phyloP scores from a whole-genome alignment of 2,797 vertebrate genomes.

The Danio choprae region DNA sequence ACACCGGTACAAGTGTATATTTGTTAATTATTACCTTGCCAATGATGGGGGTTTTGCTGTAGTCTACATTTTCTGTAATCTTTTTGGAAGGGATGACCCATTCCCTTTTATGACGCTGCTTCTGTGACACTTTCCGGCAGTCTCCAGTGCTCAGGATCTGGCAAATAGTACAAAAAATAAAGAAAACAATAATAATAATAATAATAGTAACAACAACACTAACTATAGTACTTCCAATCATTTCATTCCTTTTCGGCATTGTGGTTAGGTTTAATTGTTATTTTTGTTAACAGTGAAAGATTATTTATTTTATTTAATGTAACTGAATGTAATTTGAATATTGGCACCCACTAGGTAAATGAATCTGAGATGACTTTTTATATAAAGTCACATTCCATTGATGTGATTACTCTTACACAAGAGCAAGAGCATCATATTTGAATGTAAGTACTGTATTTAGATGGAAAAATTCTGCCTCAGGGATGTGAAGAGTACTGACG shows the following conservation, averaged over 20 bases:
- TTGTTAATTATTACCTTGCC: constrained; percentile 75
- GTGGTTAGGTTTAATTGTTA: background rate
- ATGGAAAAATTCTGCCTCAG: too few species aligned
- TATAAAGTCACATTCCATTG: too few species aligned
- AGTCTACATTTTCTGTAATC: constrained; percentile 82
- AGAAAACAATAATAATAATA: background rate
- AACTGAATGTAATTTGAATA: background rate
- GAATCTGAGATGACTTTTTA: too few species aligned
- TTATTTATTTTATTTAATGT: too few species aligned
- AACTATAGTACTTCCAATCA: background rate
- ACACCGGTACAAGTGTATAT: too few species aligned
- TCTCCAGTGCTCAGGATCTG: constrained; percentile 49
- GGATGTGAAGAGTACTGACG: too few species aligned
- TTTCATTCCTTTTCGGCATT: background rate
- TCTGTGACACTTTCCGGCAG: background rate
- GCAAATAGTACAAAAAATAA: background rate
- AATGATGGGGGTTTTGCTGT: constrained; percentile 73
- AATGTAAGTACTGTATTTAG: too few species aligned
- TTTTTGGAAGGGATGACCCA: constrained; percentile 81
- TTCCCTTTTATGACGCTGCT: constrained; percentile 77
- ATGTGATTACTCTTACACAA: too few species aligned
- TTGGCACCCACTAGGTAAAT: too few species aligned
- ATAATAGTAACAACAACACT: background rate
- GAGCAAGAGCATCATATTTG: too few species aligned
- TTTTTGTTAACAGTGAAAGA: background rate